Percentiles rank a stretch among this genome's conserved stretches.
Conservation (phyloP, 1,140 invertebrate species). For the Acromyrmex charruanus region DNA sequence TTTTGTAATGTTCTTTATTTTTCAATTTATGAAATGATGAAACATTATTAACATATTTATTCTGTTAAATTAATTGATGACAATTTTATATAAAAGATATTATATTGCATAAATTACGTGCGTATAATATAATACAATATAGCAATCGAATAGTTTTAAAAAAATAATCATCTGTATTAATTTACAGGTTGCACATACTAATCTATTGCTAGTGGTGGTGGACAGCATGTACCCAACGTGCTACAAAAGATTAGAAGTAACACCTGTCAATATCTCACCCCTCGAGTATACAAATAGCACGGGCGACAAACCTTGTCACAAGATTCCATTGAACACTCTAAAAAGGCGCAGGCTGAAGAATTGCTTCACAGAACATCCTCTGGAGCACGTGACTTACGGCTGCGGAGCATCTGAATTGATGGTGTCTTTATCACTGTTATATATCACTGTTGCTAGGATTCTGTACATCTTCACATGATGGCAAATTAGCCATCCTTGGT, state of each 20-base stretch:
- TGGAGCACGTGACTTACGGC: slow-evolving; percentile 87
- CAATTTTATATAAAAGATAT: background rate
- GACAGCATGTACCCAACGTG: slow-evolving; percentile 85
- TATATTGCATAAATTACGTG: background rate
- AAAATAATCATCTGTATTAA: background rate
- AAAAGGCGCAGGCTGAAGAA: slow-evolving; percentile 89
- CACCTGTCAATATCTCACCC: slow-evolving; percentile 79
- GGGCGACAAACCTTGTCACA: slow-evolving; percentile 89
- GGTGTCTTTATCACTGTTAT: slow-evolving; percentile 69
- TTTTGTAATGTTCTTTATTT: too few species aligned
- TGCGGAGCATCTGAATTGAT: slow-evolving; percentile 83
- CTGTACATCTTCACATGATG: slow-evolving; percentile 49
- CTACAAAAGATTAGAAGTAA: slow-evolving; percentile 79
- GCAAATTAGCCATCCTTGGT: background rate
- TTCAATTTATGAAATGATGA: too few species aligned
- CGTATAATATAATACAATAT: background rate
- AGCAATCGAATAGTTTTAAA: background rate
- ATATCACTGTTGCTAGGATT: slow-evolving; percentile 40
- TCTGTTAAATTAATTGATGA: background rate
- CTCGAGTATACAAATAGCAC: slow-evolving; percentile 83
- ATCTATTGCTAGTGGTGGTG: slow-evolving; percentile 93
- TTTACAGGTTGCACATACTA: slow-evolving; percentile 91
- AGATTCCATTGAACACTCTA: slow-evolving; percentile 90
- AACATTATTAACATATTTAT: background rate
- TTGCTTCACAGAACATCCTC: slow-evolving; percentile 91